A percentile compares a stretch with the other conserved stretches of the same genome.
Evolutionary conservation across 1,140 invertebrate species (phyloP).

Genomic region (Papilio dardanus): DNA sequence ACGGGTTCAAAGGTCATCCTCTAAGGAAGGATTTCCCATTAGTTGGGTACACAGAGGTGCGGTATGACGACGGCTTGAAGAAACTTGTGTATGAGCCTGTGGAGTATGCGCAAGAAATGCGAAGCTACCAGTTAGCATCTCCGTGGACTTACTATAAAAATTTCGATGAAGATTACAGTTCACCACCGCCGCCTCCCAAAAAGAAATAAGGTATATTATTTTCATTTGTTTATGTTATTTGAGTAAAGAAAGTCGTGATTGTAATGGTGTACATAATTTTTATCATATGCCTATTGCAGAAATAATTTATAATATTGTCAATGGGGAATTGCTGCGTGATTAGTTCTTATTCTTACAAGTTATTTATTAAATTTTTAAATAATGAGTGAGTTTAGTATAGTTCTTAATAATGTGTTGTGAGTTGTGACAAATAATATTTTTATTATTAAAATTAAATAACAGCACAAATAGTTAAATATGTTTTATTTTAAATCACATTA

Average conservation of each 20-base stretch:
- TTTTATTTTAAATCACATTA: background rate
- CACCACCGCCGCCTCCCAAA: conserved; percentile 43
- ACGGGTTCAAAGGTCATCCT: conserved; percentile 78
- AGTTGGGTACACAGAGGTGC: conserved; percentile 71
- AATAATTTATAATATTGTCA: too few relatives aligned
- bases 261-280: too few relatives aligned
- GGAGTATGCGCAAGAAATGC: conserved; percentile 74
- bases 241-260: too few relatives aligned
- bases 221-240: background rate
- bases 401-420: too few relatives aligned
- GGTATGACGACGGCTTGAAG: conserved; percentile 79
- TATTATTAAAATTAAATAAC: too few relatives aligned
- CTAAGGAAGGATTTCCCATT: conserved; percentile 77
- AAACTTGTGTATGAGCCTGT: conserved; percentile 78
- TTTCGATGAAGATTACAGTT: conserved; percentile 66
- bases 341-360: too few relatives aligned
- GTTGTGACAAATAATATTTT: too few relatives aligned
- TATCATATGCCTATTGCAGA: too few relatives aligned
- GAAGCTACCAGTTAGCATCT: conserved; percentile 63
- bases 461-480: too few relatives aligned
- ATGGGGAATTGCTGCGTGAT: too few relatives aligned
- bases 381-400: too few relatives aligned
- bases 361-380: too few relatives aligned
- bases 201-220: conserved; percentile 37
- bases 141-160: conserved; percentile 72